Evolutionary conservation across 2,113 vertebrate genomes (phyloP).

Genomic region (Hydropotes inermis): DNA sequence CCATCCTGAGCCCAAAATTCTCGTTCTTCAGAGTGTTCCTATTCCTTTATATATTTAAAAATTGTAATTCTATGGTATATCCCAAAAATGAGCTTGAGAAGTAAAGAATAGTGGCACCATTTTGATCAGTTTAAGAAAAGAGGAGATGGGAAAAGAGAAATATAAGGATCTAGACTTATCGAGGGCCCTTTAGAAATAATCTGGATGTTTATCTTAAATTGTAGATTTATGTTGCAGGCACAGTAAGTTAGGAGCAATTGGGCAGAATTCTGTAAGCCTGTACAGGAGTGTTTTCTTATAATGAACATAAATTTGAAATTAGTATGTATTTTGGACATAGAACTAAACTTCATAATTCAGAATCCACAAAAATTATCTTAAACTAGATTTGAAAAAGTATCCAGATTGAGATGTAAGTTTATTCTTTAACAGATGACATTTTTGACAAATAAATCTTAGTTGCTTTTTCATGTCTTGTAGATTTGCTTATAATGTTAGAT

Average conservation of each 20-base stretch:
- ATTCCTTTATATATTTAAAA: neutral
- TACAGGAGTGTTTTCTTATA: neutral
- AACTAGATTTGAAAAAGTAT: neutral
- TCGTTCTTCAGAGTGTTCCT: neutral
- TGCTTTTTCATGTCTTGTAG: neutral
- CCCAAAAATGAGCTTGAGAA: neutral
- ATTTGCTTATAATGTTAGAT: constrained; percentile 7
- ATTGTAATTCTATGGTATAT: neutral
- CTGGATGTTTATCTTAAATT: neutral
- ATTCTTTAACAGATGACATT: neutral
- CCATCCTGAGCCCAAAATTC: neutral
- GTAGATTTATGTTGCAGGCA: neutral
- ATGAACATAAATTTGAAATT: neutral
- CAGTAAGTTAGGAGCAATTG: neutral
- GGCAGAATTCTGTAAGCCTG: neutral
- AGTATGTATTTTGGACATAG: neutral
- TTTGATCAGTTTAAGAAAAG: neutral
- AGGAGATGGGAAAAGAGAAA: neutral
- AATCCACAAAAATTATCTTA: neutral
- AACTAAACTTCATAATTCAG: neutral
- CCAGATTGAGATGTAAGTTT: neutral
- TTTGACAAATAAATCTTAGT: neutral
- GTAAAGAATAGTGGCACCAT: neutral
- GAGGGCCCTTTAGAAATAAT: neutral
- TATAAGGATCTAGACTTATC: neutral